A percentile compares a stretch with the other conserved stretches of the same genome.
Evolutionary conservation across 2,888 invertebrate genomes (phyloP).

Genomic region (Morpho deidamia): DNA sequence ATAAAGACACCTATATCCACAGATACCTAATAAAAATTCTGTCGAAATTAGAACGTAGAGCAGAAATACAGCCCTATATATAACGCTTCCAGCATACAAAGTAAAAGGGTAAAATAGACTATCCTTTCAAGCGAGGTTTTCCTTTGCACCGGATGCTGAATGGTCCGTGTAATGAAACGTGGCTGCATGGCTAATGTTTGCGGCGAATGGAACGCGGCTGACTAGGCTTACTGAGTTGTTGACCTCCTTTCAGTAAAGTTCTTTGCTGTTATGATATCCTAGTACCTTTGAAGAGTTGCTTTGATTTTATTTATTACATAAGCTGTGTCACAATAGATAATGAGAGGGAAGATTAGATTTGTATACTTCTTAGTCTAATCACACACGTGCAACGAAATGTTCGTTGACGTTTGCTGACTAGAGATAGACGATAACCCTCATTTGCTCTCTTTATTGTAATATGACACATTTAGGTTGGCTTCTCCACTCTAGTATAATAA

Average conservation of each 20-base stretch:
- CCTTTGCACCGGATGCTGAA: constrained; percentile 36
- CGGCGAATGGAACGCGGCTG: constrained; percentile 35
- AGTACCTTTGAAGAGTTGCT: constrained; percentile 2
- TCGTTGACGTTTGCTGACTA: too few species aligned
- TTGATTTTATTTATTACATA: not conserved
- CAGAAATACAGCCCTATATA: not conserved
- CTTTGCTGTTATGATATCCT: constrained; percentile 11
- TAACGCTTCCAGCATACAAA: constrained; percentile 1
- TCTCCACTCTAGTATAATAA: too few species aligned
- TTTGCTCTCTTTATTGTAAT: too few species aligned
- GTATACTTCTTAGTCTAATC: too few species aligned
- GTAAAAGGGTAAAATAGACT: constrained; percentile 13
- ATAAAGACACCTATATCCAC: too few species aligned
- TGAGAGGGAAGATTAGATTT: too few species aligned
- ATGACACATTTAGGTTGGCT: too few species aligned
- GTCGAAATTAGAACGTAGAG: not conserved
- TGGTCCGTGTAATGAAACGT: constrained; percentile 37
- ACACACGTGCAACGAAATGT: too few species aligned
- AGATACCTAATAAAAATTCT: not conserved
- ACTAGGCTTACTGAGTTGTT: constrained; percentile 20
- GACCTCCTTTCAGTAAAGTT: constrained; percentile 19
- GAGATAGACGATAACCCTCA: too few species aligned
- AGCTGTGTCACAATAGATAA: too few species aligned
- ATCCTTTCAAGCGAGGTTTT: constrained; percentile 37
- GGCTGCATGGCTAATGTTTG: constrained; percentile 48